Base-by-base conservation (phyloP, 2,888 invertebrate genomes). In the Gari tellinella region DNA sequence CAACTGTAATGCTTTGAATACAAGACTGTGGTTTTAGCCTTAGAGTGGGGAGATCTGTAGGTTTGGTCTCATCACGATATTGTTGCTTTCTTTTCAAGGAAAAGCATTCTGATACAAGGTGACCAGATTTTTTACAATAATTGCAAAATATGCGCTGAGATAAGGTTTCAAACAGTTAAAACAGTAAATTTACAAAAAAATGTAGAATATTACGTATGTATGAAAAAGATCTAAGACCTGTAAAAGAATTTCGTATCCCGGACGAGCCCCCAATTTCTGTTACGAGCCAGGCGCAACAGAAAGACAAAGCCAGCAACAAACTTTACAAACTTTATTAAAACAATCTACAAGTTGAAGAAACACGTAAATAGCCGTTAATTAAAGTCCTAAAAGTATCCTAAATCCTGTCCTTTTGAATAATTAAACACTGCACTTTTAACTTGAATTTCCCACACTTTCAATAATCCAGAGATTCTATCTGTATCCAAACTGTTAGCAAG, bases 111-210 rank as follows among this genome's bases (percentile, higher is more conserved):
- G 58, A 58, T 40, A 69, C 37, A 17, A 65, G 7, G 41, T 74
- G 65, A 25, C 51, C 69, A 31, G 46, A 19, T 45, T 61, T 69
- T 25, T 74, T 69, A 43, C 70, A 64, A 56, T 51, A 66, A 45
- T 26, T 49, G 46, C 63, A 63, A 31, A 7, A 31, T 26, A 31
- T 45, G 15, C 25, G 25, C 10, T 15, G 43, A 31, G 41, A 55
- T 55, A 48, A 55, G n/a, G 43, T 43, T 8, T 43, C 19, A n/a
- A 43, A 31, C 31, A 31, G 31, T 31, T 31, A 43, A 43, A 43
- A 43, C n/a, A 8, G 4, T 19, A 4, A 43, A 43, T 17, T 43
- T 17, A 43, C n/a, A n/a, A 43, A 31, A 31, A 31, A 4, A 4
- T 31, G 31, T 31, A 31, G 14, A 17, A 5, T 8, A 43, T n/a